Evolutionary conservation across 2,888 invertebrate genomes (phyloP), one percentile per base, ranked within the genome.

Genomic region (Steromphala cineraria): DNA sequence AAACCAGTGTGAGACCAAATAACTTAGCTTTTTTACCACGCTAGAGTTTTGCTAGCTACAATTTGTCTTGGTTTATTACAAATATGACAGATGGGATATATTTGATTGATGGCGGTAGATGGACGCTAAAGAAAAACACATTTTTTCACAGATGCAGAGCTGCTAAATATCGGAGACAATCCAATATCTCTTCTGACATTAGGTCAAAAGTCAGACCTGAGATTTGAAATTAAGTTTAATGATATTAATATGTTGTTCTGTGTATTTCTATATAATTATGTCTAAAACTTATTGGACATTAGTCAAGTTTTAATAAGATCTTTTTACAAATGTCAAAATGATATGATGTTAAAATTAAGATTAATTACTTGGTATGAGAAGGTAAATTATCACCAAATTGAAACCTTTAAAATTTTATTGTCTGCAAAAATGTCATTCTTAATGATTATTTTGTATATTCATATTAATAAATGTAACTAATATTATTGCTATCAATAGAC

Each of bases 11-110:
- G 62, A 62, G 24, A 62, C 62, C 62, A 62, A 24, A 62, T 62
- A 62, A 62, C 24, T 28, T 62, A 28, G 24, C 28, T 62, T 62
- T 62, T 62, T 62, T 56, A 24, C 62, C 28, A 15, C 24, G 62
- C 62, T 28, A 21, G 62, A 28, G 62, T 62, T 28, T 62, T 62
- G 62, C 62, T 62, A 24, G 62, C 62, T 28, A 62, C 62, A 62
- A 62, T 62, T 62, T 62, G 62, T 62, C 62, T 62, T 62, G 62
- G 62, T 62, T 28, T 62, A 62, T 62, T 62, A 62, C 62, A 62
- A 62, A 28, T 62, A 62, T 62, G 62, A 62, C 62, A 62, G 62
- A 62, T 28, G 62, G 24, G 62, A 62, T 62, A 62, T 62, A 62
- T 62, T 62, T 62, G 62, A 62, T 62, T 62, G 62, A 62, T 62